Conservation (phyloP, 2,888 invertebrate genomes). For the Dione juno region DNA sequence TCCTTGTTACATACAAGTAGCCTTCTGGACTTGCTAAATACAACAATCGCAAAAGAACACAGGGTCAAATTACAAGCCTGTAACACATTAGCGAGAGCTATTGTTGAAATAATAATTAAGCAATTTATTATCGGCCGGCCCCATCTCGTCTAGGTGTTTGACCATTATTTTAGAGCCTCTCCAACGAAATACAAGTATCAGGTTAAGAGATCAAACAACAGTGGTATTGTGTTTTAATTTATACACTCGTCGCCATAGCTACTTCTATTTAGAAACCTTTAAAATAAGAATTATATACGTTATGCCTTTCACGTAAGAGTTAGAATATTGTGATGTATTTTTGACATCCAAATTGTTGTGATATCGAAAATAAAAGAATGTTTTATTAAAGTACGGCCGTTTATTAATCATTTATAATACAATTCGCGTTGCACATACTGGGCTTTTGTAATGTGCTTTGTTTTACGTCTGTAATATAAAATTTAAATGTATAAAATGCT, state of each 20-base stretch:
- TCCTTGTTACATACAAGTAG: constrained; percentile 27
- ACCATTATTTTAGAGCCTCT: constrained; percentile 52
- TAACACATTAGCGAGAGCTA: constrained; percentile 56
- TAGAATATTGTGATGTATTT: background rate
- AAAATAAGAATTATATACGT: constrained; percentile 12
- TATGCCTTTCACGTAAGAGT: background rate
- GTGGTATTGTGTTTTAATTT: constrained; percentile 51
- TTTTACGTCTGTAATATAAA: constrained; percentile 42
- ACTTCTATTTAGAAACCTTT: background rate
- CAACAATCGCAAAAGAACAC: constrained; percentile 42
- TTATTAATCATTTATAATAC: constrained; percentile 48
- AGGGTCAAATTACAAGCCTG: constrained; percentile 42
- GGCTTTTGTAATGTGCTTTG: constrained; percentile 47
- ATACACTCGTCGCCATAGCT: constrained; percentile 32
- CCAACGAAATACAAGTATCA: constrained; percentile 29
- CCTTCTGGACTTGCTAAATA: constrained; percentile 40
- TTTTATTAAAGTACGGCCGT: constrained; percentile 38
- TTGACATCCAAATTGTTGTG: constrained; percentile 14
- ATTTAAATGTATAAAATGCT: constrained; percentile 27
- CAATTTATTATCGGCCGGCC: constrained; percentile 68
- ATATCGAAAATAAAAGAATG: constrained; percentile 36
- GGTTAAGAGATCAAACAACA: constrained; percentile 48
- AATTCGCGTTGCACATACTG: constrained; percentile 43
- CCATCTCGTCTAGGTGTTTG: constrained; percentile 56
- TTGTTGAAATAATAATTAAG: constrained; percentile 75